A percentile compares a stretch with the other conserved stretches of the same genome.
phyloP scores from a whole-genome alignment of 2,888 invertebrate species.

The Thumatha senex region DNA sequence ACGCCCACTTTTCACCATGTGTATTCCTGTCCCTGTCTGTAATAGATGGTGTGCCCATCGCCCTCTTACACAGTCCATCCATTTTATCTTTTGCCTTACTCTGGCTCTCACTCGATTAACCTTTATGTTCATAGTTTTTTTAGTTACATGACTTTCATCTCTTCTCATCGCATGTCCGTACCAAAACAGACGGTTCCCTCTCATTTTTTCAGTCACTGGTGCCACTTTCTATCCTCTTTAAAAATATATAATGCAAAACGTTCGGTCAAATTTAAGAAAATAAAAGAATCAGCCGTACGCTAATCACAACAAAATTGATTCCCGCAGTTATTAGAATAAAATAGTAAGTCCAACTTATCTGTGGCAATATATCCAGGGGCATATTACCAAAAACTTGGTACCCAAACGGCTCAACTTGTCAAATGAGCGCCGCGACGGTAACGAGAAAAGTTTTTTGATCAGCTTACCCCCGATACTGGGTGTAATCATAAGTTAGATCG shows the following conservation, averaged over 20 bases:
- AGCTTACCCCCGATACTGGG: constrained; percentile 43
- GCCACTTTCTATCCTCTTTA: no score
- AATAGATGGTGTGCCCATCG: no score
- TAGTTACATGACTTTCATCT: no score
- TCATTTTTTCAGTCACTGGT: no score
- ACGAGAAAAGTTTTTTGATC: constrained; percentile 75
- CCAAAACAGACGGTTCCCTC: no score
- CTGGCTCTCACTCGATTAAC: no score
- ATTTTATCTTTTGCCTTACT: no score
- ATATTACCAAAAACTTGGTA: constrained; percentile 41
- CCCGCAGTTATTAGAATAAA: constrained; percentile 25
- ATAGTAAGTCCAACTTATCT: constrained; percentile 27
- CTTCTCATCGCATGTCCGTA: no score
- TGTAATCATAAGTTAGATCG: constrained; percentile 59
- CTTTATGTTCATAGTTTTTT: no score
- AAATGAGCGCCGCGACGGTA: constrained; percentile 60
- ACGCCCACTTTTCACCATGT: no score
- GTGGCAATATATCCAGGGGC: constrained; percentile 35
- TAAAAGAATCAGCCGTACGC: not conserved
- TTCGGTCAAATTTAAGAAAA: not conserved
- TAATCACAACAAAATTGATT: constrained; percentile 10
- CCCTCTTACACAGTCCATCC: no score
- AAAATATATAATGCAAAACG: not conserved
- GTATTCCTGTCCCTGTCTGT: no score
- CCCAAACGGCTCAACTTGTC: constrained; percentile 55